Evolutionary conservation across 2,113 vertebrate species (phyloP).

Genomic region (Hystrix cristata): DNA sequence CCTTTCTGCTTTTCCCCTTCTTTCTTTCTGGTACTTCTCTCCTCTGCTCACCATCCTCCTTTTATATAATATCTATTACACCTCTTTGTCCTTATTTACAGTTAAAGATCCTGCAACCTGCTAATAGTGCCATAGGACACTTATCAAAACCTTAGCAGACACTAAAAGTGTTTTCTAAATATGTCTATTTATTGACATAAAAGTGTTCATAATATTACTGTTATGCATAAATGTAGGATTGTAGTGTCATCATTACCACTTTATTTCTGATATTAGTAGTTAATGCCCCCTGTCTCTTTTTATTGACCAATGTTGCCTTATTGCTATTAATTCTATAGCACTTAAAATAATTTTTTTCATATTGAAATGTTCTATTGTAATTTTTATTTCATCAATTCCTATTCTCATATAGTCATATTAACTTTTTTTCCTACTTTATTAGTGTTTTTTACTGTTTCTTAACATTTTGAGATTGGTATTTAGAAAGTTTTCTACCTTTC

Average conservation of each 20-base stretch:
- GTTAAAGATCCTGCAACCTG: not conserved
- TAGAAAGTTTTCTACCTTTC: not conserved
- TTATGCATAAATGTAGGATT: not conserved
- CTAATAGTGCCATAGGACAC: not conserved
- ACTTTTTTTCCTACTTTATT: conserved; percentile 43
- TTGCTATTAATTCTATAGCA: not conserved
- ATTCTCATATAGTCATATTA: not conserved
- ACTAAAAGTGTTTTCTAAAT: not conserved
- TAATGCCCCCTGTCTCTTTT: not conserved
- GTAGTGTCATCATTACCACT: not conserved
- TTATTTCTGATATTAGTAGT: not conserved
- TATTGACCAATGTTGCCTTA: not conserved
- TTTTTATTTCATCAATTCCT: conserved; percentile 51
- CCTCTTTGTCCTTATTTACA: too few relatives aligned
- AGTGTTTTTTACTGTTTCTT: not conserved
- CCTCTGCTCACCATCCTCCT: too few relatives aligned
- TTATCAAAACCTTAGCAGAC: not conserved
- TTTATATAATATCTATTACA: too few relatives aligned
- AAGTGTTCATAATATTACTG: not conserved
- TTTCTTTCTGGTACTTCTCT: too few relatives aligned
- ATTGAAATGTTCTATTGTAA: not conserved
- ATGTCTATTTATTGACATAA: not conserved
- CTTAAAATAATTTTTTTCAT: conserved; percentile 44
- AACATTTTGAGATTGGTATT: not conserved
- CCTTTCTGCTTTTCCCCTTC: too few relatives aligned